Conservation (phyloP, 1,140 invertebrate genomes). For the Luehdorfia chinensis region DNA sequence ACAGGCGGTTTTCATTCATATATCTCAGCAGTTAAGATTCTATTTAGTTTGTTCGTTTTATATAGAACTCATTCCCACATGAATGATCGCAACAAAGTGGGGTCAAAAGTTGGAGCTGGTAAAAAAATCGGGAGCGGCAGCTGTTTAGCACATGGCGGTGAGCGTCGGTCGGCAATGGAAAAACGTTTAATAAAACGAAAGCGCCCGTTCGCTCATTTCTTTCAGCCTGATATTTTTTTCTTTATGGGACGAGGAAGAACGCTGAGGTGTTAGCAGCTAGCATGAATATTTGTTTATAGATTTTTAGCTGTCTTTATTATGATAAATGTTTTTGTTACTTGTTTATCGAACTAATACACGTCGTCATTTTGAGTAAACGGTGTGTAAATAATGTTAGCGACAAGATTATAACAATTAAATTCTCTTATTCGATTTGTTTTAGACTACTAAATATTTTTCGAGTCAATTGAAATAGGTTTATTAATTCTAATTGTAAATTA, state of each 20-base stretch:
- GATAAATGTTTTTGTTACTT: not conserved
- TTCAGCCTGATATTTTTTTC: constrained; percentile 50
- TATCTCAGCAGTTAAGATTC: constrained; percentile 34
- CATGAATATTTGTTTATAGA: constrained; percentile 2
- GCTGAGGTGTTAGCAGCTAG: constrained; percentile 19
- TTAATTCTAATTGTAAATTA: no score
- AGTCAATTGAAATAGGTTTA: no score
- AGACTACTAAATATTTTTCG: no score
- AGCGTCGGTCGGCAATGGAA: constrained; percentile 41
- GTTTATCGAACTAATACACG: no score
- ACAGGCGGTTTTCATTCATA: constrained; percentile 30
- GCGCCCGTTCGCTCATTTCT: constrained; percentile 46
- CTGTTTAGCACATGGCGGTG: constrained; percentile 68
- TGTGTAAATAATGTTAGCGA: no score
- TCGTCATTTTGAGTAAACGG: no score
- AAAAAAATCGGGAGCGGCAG: constrained; percentile 63
- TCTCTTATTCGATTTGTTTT: no score
- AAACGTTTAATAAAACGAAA: constrained; percentile 68
- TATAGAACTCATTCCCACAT: constrained; percentile 67
- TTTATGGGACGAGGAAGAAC: constrained; percentile 30
- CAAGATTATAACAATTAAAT: no score
- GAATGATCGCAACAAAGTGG: constrained; percentile 62
- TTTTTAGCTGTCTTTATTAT: not conserved
- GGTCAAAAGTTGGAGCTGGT: constrained; percentile 68
- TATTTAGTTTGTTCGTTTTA: constrained; percentile 40